These are phyloP conservation scores for Zaprionus taronus DNA, from an alignment of 1,140 invertebrate species.

Conservation along the genomic window DNA sequence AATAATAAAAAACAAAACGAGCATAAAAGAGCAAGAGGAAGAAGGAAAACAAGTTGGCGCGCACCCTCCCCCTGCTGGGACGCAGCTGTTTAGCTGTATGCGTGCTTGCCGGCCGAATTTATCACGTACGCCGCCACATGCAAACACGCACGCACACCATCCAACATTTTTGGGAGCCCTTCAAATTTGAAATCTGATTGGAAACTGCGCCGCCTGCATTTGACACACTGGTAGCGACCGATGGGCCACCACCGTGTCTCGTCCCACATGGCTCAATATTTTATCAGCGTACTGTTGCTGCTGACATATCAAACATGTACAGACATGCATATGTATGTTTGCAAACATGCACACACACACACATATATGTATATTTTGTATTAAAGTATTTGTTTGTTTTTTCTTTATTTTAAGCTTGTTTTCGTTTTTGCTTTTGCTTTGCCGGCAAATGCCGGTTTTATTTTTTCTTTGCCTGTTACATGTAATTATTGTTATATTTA, in stretches of 20 bases:
- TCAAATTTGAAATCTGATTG: slow-evolving; percentile 45
- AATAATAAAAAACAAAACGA: slow-evolving; percentile 29
- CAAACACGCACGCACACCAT: slow-evolving; percentile 18
- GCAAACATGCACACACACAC: not conserved
- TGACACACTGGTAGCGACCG: slow-evolving; percentile 8
- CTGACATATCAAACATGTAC: not conserved
- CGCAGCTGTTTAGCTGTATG: slow-evolving; percentile 50
- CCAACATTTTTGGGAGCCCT: slow-evolving; percentile 14
- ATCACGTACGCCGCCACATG: slow-evolving; percentile 72
- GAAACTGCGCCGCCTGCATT: slow-evolving; percentile 22
- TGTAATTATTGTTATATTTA: slow-evolving; percentile 17
- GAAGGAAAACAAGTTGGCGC: slow-evolving; percentile 56
- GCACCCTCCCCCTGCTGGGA: slow-evolving; percentile 28
- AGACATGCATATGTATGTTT: not conserved
- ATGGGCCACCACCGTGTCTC: not conserved
- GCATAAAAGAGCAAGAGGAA: slow-evolving; percentile 31
- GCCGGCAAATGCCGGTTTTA: slow-evolving; percentile 64
- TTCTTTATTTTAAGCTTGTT: slow-evolving; percentile 48
- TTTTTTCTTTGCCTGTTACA: slow-evolving; percentile 24
- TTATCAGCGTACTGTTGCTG: slow-evolving; percentile 2
- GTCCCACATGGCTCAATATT: slow-evolving; percentile 4
- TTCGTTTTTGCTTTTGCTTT: slow-evolving; percentile 51
- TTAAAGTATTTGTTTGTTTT: slow-evolving; percentile 31
- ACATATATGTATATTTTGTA: not conserved
- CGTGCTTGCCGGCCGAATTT: slow-evolving; percentile 63